Percentiles rank a stretch among this genome's conserved stretches.
Evolutionary conservation across 2,888 invertebrate genomes (phyloP).

Genomic region (Mythimna impura): DNA sequence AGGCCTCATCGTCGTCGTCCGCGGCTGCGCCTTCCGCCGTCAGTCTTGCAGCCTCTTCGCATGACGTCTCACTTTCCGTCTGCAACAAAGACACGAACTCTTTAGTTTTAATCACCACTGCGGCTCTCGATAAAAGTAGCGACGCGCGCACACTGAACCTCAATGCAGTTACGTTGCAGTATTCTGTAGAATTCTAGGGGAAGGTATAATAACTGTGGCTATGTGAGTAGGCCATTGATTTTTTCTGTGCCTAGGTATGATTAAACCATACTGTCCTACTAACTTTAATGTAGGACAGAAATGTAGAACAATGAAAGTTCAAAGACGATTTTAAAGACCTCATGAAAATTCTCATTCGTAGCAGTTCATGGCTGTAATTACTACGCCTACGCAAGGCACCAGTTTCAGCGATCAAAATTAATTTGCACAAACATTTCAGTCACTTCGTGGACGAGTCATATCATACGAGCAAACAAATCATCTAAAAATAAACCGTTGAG

Average conservation of each 20-base stretch:
- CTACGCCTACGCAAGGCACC: conserved; percentile 33
- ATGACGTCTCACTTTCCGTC: conserved; percentile 97
- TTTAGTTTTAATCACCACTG: conserved; percentile 44
- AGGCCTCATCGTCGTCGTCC: conserved; percentile 91
- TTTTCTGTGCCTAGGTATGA: conserved; percentile 2
- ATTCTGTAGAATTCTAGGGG: conserved; percentile 47
- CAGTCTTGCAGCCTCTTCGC: conserved; percentile 95
- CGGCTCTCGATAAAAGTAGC: conserved; percentile 55
- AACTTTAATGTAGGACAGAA: conserved; percentile 9
- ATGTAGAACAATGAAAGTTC: conserved; percentile 2
- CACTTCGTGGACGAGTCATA: conserved; percentile 32
- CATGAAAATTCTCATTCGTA: conserved; percentile 12
- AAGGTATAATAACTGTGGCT: conserved; percentile 13
- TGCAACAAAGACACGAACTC: conserved; percentile 81
- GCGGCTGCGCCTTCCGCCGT: conserved; percentile 92
- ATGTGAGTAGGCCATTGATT: conserved; percentile 42
- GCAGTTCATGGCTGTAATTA: conserved; percentile 16
- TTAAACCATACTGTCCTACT: no score
- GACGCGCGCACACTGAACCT: conserved; percentile 64
- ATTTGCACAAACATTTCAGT: conserved; percentile 34
- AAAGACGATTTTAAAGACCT: conserved; percentile 17
- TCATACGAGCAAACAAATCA: conserved; percentile 38
- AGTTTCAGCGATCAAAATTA: conserved; percentile 29
- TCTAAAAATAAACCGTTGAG: conserved; percentile 39
- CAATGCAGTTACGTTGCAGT: conserved; percentile 65